phyloP scores from a whole-genome alignment of 2,797 vertebrate species.

The Trachops cirrhosus region DNA sequence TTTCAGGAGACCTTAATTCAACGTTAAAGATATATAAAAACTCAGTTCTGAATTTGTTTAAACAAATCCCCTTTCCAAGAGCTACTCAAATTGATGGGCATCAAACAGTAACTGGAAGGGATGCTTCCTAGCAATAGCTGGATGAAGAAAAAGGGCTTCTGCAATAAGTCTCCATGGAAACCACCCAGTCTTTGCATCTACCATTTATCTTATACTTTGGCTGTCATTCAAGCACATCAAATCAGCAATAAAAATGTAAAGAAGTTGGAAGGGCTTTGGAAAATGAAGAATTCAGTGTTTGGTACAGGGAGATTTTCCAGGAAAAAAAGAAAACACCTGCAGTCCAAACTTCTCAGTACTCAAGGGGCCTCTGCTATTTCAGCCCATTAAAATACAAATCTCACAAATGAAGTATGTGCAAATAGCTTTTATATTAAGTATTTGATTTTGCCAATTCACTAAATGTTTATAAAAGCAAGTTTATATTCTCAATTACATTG shows the following conservation, averaged over 20 bases:
- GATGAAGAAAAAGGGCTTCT: not conserved
- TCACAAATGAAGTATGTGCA: constrained; percentile 24
- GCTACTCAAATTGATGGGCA: constrained; percentile 1
- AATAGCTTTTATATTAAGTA: constrained; percentile 28
- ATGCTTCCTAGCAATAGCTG: not conserved
- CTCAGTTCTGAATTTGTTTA: constrained; percentile 37
- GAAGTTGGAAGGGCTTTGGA: constrained; percentile 15
- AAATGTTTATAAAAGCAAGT: constrained; percentile 38
- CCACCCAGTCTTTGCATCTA: constrained; percentile 20
- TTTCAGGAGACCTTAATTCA: constrained; percentile 53
- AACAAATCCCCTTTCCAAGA: constrained; percentile 37
- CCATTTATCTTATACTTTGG: constrained; percentile 36
- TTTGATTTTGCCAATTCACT: constrained; percentile 35
- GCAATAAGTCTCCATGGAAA: constrained; percentile 47
- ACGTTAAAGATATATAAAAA: constrained; percentile 18
- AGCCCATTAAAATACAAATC: constrained; percentile 6
- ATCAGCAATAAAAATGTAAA: constrained; percentile 51
- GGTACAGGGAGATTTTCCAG: not conserved
- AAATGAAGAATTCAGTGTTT: constrained; percentile 49
- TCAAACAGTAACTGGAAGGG: not conserved
- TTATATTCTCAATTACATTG: constrained; percentile 30
- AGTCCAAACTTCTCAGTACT: not conserved
- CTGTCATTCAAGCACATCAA: constrained; percentile 49
- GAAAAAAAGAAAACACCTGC: not conserved
- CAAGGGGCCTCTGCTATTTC: not conserved